Percentiles rank a stretch among this genome's conserved stretches.
Evolutionary conservation across 1,140 invertebrate species (phyloP).

Genomic region (Bombus superbus): DNA sequence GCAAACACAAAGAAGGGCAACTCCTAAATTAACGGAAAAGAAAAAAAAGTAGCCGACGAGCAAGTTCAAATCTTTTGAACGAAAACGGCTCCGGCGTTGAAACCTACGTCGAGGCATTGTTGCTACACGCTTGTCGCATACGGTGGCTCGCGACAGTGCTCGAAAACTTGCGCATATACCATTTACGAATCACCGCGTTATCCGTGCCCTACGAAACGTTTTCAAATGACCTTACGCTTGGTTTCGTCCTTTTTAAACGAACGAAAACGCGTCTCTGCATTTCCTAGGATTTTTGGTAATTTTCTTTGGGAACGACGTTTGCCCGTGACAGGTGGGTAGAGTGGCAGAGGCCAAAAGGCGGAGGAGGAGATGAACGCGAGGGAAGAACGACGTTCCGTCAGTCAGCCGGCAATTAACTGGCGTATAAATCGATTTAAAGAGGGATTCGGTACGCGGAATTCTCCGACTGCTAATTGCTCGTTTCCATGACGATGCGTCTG

Average conservation of each 20-base stretch:
- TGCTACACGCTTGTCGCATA: background rate
- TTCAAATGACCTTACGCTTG: too few relatives aligned
- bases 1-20: conserved; percentile 30
- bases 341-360: background rate
- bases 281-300: background rate
- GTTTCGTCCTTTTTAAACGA: background rate
- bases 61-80: background rate
- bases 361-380: background rate
- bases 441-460: background rate
- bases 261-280: background rate
- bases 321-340: background rate
- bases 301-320: background rate
- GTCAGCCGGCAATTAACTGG: conserved; percentile 17
- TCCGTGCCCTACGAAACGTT: too few relatives aligned
- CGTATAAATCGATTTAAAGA: conserved; percentile 17
- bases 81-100: background rate
- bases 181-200: too few relatives aligned
- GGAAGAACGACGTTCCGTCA: background rate
- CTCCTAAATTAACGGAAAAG: conserved; percentile 10
- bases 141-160: background rate
- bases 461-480: conserved; percentile 13
- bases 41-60: background rate
- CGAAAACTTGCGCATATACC: background rate
- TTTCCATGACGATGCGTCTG: conserved; percentile 1
- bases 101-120: background rate